Base-by-base conservation (phyloP, 2,888 invertebrate species). In the Pogonocherus hispidulus region DNA sequence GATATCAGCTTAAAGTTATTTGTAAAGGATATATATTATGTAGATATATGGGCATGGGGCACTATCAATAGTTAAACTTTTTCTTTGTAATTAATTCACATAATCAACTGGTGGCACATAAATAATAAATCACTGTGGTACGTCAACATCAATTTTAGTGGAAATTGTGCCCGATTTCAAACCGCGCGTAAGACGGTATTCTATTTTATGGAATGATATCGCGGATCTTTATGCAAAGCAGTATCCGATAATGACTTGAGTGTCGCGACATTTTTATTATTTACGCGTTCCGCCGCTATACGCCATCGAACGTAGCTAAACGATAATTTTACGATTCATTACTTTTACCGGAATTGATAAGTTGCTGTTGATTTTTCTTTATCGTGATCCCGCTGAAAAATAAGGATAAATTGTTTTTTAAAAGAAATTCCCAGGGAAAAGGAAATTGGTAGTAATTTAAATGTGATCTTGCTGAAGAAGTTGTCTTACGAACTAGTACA, bases 261-360 rank as follows among this genome's bases (percentile, higher is more conserved):
- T 57, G 82, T 78, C 81, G 83, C 80, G 81, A 84, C 82, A 82
- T 84, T 84, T 84, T 79, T 83, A 84, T 84, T 84, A 84, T 84
- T 84, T 84, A 84, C 82, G 83, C 82, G 81, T 81, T 81, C 79
- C 81, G 81, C 78, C 77, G 76, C 75, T 76, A 60, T 60, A 35
- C 32, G 35, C 47, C 37, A 47, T 60, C 27, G 59, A 59, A 46
- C 59, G 49, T 32, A 32, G 77, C 81, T 83, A 83, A 81, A 81
- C 84, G 84, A 81, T 84, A 83, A 84, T 85, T 85, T 85, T 83
- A 84, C 84, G 84, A 83, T 82, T 85, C 85, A 85, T 85, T 85
- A 84, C 84, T 79, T 80, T 77, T 78, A 73, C 76, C 83, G 84
- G 83, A 83, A 85, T 83, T 83, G 83, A 84, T 83, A 83, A 83